These are phyloP conservation scores for Marmota flaviventris DNA, from an alignment of 2,113 vertebrate genomes.

Conservation along the genomic window DNA sequence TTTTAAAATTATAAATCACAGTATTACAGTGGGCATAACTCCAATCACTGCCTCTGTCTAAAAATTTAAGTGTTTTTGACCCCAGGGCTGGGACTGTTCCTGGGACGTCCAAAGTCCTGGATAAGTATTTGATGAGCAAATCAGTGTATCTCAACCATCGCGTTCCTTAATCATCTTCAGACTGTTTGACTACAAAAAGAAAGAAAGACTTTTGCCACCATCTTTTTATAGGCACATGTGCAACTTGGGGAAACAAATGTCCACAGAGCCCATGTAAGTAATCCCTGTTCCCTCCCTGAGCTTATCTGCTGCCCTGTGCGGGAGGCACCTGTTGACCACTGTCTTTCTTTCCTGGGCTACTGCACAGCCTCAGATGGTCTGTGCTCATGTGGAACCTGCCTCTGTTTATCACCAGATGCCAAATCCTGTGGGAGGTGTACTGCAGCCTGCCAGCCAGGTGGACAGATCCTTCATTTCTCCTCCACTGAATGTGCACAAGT, in stretches of 20 bases:
- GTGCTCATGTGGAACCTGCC: not conserved
- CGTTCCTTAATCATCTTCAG: not conserved
- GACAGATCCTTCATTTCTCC: not conserved
- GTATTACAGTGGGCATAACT: too few relatives aligned
- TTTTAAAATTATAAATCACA: too few relatives aligned
- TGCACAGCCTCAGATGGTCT: not conserved
- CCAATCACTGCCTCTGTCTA: not conserved
- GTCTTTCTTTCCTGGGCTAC: not conserved
- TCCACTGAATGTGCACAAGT: not conserved
- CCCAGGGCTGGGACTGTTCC: not conserved
- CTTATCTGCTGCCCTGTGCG: not conserved
- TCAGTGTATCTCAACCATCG: not conserved
- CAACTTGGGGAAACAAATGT: not conserved
- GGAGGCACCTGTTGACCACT: accelerated
- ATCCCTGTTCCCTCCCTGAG: not conserved
- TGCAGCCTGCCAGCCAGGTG: not conserved
- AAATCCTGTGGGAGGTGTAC: not conserved
- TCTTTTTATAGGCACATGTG: not conserved
- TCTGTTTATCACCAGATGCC: not conserved
- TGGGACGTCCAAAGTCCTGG: not conserved
- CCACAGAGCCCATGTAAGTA: too few relatives aligned
- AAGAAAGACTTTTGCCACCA: not conserved
- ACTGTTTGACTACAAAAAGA: not conserved
- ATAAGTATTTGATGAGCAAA: not conserved
- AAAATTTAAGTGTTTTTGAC: not conserved